Evolutionary conservation across 2,797 vertebrate genomes (phyloP), one percentile per base, ranked within the genome.

Genomic region (Semotilus atromaculatus): DNA sequence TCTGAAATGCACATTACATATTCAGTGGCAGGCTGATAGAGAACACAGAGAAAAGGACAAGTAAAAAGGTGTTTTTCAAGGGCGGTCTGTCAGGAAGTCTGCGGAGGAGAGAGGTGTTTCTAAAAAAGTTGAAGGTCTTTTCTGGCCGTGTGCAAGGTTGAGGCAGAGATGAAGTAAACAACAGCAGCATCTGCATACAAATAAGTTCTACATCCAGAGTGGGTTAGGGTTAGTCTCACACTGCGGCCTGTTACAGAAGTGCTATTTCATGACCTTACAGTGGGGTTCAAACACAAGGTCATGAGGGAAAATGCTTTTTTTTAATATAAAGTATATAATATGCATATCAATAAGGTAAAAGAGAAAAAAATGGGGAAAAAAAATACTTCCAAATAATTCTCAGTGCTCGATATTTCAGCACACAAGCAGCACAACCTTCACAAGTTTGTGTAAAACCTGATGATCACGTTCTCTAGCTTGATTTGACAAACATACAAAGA

Each of bases 91-190:
- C 72, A 82, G 78, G 60, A 67, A 62, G 55, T 75, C 55, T 45
- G 62, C 19, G 55, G 10, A 62, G 43, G 38, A 87, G 26, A 74
- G 74, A 71, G 75, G 68, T 87, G 84, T 64, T 60, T 71, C 26
- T 55, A 66, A 85, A 71, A 53, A 84, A 88, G 83, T 60, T 73
- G 84, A 86, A 86, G 84, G 62, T 77, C 72, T 86, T 85, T 79
- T 70, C n/a, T 82, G 72, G 82, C 84, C 73, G 34, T 66, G 62
- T 82, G 81, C 86, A 88, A 89, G 74, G 86, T 86, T 80, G 82
- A 86, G 75, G 66, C 62, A 81, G 74, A 8, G 64, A 45, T 51
- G 72, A 53, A 29, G 72, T 85, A 77, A 88, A 85, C 68, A 83
- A 66, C 82, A 43, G 14, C 23, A 26, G 45, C 34, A 51, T 81